Evolutionary conservation across 2,888 invertebrate species (phyloP), one percentile per base, ranked within the genome.

Genomic region (Drosophila macrospina): DNA sequence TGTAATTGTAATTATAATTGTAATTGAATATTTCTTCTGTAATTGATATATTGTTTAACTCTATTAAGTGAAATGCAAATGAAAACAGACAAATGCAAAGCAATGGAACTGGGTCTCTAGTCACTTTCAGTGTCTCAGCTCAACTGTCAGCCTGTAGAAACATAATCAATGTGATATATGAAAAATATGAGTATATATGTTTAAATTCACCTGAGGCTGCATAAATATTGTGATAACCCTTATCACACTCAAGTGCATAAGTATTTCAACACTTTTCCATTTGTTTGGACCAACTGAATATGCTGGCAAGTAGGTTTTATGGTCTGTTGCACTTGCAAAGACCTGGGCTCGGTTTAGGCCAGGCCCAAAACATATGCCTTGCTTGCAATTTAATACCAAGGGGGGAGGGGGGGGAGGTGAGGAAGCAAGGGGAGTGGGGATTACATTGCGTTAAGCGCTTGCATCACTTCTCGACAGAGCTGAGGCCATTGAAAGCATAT

Each of bases 241-340:
- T 47, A 42, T 30, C 39, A 11, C 39, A 39, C 28, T 30, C n/a
- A 39, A 39, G 28, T 39, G 52, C 28, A 52, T n/a, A 37, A 16
- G n/a, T 39, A 54, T 34, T 51, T 41, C 41, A 41, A 41, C 36
- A 63, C 26, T 26, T 45, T 64, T 32, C 13, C 48, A 67, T 61
- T 69, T 74, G 48, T 55, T 37, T 41, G 24, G 45, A 5, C n/a
- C 28, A 15, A 11, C 20, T 44, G 52, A 72, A 67, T 36, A 20
- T 42, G 28, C 50, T 70, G 71, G 45, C 34, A 64, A 66, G 20
- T 69, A 41, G 74, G 63, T 60, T 75, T 74, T 64, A 64, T 68
- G 79, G 81, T 84, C 81, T 86, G 65, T 10, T 74, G 82, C 79
- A 68, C 54, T 61, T 56, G 15, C 34, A 73, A 61, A 52, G 50